Evolutionary conservation across 92 coral and sea anemone genomes (phyloP).

Genomic region (Epizoanthus stellaris): DNA sequence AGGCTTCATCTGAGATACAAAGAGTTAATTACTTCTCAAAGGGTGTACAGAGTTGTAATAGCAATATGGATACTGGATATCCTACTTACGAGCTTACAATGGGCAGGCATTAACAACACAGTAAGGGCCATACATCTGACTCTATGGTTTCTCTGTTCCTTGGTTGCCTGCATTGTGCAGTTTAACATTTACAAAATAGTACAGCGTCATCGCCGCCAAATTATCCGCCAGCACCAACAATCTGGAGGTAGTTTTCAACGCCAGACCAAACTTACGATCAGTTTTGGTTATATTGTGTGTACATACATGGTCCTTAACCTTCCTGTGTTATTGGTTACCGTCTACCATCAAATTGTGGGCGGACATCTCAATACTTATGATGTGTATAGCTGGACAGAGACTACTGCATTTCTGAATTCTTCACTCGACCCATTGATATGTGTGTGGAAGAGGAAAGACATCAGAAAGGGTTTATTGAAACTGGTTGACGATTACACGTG

Average conservation of each 20-base stretch:
- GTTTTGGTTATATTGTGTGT: slow-evolving; percentile 79
- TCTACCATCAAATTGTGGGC: slow-evolving; percentile 67
- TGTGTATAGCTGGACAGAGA: slow-evolving; percentile 80
- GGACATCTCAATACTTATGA: slow-evolving; percentile 61
- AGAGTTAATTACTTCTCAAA: slow-evolving; percentile 57
- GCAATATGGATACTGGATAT: slow-evolving; percentile 71
- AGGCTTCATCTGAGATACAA: slow-evolving; percentile 76
- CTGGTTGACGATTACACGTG: slow-evolving; percentile 39
- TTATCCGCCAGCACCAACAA: slow-evolving; percentile 53
- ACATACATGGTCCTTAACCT: slow-evolving; percentile 70
- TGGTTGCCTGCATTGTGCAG: slow-evolving; percentile 63
- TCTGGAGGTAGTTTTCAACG: slow-evolving; percentile 45
- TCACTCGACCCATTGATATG: slow-evolving; percentile 81
- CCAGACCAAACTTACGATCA: slow-evolving; percentile 68
- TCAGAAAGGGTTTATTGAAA: slow-evolving; percentile 62
- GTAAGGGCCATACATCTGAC: slow-evolving; percentile 62
- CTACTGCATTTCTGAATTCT: slow-evolving; percentile 76
- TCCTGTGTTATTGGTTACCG: slow-evolving; percentile 74
- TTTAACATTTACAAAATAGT: slow-evolving; percentile 55
- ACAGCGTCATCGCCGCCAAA: slow-evolving; percentile 64
- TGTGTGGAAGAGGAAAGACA: slow-evolving; percentile 69
- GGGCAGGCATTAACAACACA: slow-evolving; percentile 69
- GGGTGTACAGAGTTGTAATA: slow-evolving; percentile 51
- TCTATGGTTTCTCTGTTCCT: slow-evolving; percentile 65
- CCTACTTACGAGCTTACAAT: slow-evolving; percentile 65